Conservation (phyloP, 2,888 invertebrate genomes). For the Strigamia crassipes region DNA sequence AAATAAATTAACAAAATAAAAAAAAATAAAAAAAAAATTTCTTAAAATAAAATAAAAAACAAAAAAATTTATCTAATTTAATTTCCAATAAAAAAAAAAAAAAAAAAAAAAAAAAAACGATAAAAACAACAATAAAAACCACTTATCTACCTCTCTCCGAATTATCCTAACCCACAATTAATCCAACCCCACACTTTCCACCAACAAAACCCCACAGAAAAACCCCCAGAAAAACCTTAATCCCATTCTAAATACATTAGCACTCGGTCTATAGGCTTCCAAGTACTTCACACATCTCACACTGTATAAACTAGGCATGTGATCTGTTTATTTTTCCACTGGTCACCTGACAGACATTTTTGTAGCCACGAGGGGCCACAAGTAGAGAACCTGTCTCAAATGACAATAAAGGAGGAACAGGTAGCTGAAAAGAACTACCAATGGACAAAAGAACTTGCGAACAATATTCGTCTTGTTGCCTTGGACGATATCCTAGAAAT, state of each 20-base stretch:
- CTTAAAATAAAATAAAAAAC: too few species aligned
- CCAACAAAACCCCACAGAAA: too few species aligned
- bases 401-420: neutral
- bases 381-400: neutral
- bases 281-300: neutral
- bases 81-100: too few species aligned
- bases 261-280: neutral
- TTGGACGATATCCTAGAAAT: neutral
- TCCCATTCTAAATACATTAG: neutral
- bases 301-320: neutral
- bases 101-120: too few species aligned
- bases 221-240: too few species aligned
- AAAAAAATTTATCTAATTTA: too few species aligned
- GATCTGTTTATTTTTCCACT: neutral
- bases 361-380: neutral
- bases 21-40: too few species aligned
- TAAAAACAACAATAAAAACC: too few species aligned
- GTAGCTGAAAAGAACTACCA: neutral
- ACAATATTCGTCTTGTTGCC: neutral
- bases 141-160: too few species aligned
- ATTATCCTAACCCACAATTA: too few species aligned
- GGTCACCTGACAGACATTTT: neutral
- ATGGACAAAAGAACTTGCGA: neutral
- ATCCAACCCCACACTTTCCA: too few species aligned
- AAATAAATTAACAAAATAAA: too few species aligned